Evolutionary conservation across 2,888 invertebrate species (phyloP).

Genomic region (Lasioglossum malachurum): DNA sequence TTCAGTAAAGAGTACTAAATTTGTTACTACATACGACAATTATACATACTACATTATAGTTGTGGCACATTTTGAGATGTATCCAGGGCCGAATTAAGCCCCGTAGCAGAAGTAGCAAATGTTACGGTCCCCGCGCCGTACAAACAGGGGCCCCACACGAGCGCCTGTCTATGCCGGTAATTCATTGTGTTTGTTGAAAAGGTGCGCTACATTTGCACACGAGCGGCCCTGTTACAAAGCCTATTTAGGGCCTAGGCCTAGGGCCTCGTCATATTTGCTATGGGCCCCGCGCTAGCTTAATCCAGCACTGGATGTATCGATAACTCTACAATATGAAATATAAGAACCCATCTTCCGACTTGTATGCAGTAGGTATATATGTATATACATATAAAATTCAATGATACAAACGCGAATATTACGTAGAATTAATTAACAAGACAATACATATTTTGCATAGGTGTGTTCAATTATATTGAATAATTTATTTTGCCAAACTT

Average conservation of each 20-base stretch:
- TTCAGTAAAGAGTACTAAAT: constrained; percentile 16
- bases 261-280: too few species aligned
- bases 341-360: constrained; percentile 5
- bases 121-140: too few species aligned
- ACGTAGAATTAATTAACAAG: background rate
- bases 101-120: too few species aligned
- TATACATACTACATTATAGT: background rate
- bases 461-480: background rate
- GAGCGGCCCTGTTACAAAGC: too few species aligned
- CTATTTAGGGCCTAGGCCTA: too few species aligned
- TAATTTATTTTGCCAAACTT: background rate
- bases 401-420: constrained; percentile 13
- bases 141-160: too few species aligned
- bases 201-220: too few species aligned
- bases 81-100: too few species aligned
- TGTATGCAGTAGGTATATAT: background rate
- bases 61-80: constrained; percentile 58
- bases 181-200: too few species aligned
- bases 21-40: constrained; percentile 19
- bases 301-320: constrained; percentile 35
- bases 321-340: constrained; percentile 8
- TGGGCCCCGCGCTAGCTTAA: too few species aligned
- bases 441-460: constrained; percentile 8
- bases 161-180: too few species aligned
- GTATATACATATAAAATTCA: background rate